These are phyloP conservation scores for Entelurus aequoreus DNA, from an alignment of 2,113 vertebrate species.

Conservation along the genomic window DNA sequence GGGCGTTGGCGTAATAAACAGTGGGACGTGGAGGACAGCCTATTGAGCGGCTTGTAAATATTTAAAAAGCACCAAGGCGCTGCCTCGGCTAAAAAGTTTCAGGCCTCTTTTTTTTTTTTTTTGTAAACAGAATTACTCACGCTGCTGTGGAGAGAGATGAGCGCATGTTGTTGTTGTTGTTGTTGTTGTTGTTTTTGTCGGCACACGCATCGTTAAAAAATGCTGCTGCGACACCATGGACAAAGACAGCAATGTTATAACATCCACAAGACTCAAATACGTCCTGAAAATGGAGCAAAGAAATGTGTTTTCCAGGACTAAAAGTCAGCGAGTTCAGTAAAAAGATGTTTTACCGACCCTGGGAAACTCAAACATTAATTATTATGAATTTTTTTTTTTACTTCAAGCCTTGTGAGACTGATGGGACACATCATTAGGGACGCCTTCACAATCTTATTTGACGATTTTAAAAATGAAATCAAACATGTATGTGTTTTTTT, in stretches of 20 bases:
- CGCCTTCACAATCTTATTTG: too few relatives aligned
- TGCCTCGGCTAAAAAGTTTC: constrained; percentile 58
- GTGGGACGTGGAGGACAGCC: constrained; percentile 45
- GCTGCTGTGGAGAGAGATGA: constrained; percentile 12
- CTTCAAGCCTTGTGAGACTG: not conserved
- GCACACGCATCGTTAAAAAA: constrained; percentile 22
- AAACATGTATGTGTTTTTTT: too few relatives aligned
- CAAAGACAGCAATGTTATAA: constrained; percentile 23
- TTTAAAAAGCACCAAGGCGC: constrained; percentile 63
- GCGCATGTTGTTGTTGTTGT: constrained; percentile 35
- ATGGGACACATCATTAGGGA: too few relatives aligned
- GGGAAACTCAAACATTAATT: not conserved
- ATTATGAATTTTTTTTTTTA: not conserved
- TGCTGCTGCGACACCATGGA: constrained; percentile 22
- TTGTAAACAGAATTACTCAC: constrained; percentile 1
- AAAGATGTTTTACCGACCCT: too few relatives aligned
- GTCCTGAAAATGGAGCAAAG: constrained; percentile 22
- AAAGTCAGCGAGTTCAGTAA: not conserved
- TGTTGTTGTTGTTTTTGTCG: constrained; percentile 41
- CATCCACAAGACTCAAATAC: constrained; percentile 14
- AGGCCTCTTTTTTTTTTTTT: too few relatives aligned
- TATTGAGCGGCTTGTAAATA: constrained; percentile 74
- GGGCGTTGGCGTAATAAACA: too few relatives aligned
- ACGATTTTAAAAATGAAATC: too few relatives aligned
- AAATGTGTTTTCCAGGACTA: not conserved